These are phyloP conservation scores for Embiotoca jacksoni DNA, from an alignment of 2,113 vertebrate species.

Conservation along the genomic window DNA sequence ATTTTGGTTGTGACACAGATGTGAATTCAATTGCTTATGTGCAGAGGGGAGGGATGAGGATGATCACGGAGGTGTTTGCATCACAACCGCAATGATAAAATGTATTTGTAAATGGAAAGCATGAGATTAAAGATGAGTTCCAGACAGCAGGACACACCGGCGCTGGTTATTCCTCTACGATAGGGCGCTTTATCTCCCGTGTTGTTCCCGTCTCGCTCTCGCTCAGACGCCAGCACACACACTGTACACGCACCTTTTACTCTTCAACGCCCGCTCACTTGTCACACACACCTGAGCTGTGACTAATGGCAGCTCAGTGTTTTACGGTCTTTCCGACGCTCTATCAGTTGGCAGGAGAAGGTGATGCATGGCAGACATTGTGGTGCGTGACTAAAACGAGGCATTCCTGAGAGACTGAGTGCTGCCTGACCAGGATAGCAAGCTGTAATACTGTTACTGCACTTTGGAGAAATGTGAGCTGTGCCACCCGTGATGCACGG, in stretches of 20 bases:
- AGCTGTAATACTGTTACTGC: conserved; percentile 40
- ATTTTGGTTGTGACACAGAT: conserved; percentile 1
- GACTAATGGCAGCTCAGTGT: conserved; percentile 31
- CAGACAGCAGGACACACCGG: neutral
- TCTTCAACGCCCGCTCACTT: neutral
- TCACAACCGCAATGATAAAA: neutral
- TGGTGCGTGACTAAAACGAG: conserved; percentile 57
- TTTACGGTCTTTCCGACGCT: conserved; percentile 12
- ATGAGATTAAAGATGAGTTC: neutral
- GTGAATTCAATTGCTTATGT: neutral
- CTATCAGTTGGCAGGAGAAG: conserved; percentile 40
- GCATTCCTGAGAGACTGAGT: conserved; percentile 58
- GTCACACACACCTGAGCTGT: conserved; percentile 49
- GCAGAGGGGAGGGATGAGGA: neutral
- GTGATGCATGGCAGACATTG: conserved; percentile 55
- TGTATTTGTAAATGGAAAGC: neutral
- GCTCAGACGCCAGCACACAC: neutral
- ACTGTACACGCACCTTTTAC: neutral
- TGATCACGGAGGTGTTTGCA: neutral
- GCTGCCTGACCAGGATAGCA: conserved; percentile 49
- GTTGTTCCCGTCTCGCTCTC: neutral
- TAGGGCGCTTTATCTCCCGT: neutral
- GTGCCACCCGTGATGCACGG: conserved; percentile 22
- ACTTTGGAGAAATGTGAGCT: conserved; percentile 46
- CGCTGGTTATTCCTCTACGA: neutral